phyloP scores from a whole-genome alignment of 2,113 vertebrate species.

The Eretmochelys imbricata region DNA sequence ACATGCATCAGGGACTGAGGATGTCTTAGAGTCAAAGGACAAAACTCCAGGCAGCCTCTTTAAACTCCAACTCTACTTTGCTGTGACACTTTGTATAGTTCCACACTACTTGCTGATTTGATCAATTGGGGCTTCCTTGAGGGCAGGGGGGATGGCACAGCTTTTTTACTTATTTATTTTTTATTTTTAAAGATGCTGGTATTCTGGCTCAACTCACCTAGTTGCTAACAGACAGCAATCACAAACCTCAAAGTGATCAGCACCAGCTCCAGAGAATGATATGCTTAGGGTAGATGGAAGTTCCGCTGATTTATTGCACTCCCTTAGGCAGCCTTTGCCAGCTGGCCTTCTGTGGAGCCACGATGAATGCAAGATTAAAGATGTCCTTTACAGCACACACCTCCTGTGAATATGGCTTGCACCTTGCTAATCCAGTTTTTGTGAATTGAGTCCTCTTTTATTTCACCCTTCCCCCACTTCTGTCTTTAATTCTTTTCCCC shows the following conservation, averaged over 20 bases:
- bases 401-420: background rate
- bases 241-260: background rate
- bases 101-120: background rate
- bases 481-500: background rate
- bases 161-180: background rate
- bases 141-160: slow-evolving; percentile 2
- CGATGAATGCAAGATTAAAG: background rate
- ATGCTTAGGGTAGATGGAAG: background rate
- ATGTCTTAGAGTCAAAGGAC: background rate
- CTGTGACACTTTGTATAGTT: background rate
- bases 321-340: background rate
- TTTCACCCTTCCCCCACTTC: background rate
- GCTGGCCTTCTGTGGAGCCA: background rate
- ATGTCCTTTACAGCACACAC: background rate
- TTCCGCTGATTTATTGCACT: background rate
- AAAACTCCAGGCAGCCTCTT: background rate
- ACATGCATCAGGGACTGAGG: background rate
- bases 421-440: background rate
- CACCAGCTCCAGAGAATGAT: background rate
- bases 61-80: background rate
- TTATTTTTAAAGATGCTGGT: slow-evolving; percentile 8
- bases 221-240: background rate
- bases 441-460: background rate
- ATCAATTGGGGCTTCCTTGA: background rate
- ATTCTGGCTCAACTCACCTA: background rate